phyloP scores from a whole-genome alignment of 1,140 invertebrate genomes.

The Magallana ariakensis region DNA sequence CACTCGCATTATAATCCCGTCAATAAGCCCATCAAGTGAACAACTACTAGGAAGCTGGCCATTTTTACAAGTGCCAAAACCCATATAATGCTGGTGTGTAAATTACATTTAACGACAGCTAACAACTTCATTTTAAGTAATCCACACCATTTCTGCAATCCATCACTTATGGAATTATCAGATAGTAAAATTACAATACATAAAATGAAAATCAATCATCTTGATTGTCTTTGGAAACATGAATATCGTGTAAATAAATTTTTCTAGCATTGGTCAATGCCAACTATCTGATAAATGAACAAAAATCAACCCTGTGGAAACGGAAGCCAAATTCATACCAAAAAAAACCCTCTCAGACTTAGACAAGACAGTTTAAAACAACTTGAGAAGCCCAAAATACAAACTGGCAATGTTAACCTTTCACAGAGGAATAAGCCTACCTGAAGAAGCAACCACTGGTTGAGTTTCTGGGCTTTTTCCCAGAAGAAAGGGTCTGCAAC shows the following conservation, averaged over 20 bases:
- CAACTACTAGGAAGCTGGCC: slow-evolving; percentile 8
- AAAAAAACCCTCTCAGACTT: no score
- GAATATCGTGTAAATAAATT: neutral
- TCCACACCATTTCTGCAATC: neutral
- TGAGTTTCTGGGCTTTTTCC: slow-evolving; percentile 12
- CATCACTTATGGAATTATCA: neutral
- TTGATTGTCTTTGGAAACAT: neutral
- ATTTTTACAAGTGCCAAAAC: slow-evolving; percentile 12
- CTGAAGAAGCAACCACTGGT: slow-evolving; percentile 13
- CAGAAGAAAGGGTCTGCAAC: slow-evolving; percentile 16
- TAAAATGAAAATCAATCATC: neutral
- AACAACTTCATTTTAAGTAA: slow-evolving; percentile 10
- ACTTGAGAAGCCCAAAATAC: no score
- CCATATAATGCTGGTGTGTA: slow-evolving; percentile 2
- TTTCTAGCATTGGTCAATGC: no score
- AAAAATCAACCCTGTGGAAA: no score
- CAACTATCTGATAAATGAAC: no score
- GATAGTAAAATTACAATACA: no score
- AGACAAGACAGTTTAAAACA: no score
- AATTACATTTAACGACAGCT: slow-evolving; percentile 7
- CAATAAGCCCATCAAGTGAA: slow-evolving; percentile 12
- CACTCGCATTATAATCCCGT: slow-evolving; percentile 19
- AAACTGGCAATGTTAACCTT: no score
- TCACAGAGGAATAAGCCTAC: neutral
- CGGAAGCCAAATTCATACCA: no score